These are phyloP conservation scores for Ceratotherium simum DNA, from an alignment of 2,113 vertebrate genomes.

Conservation along the genomic window DNA sequence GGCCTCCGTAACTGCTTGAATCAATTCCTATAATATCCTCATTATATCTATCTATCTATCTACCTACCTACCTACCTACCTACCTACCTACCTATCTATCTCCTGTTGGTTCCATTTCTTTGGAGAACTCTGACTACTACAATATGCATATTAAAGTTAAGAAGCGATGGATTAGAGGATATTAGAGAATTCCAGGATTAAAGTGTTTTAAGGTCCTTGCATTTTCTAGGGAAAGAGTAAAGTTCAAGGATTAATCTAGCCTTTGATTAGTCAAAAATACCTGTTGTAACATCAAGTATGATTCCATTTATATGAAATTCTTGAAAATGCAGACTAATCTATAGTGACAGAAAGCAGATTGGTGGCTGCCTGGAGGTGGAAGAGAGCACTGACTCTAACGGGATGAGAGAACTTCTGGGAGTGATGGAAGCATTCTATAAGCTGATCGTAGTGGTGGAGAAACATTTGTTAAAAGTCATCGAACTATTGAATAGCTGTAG, in stretches of 20 bases:
- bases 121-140: neutral
- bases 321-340: slow-evolving; percentile 5
- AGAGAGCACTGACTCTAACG: neutral
- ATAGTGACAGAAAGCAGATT: neutral
- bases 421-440: neutral
- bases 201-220: slow-evolving; percentile 21
- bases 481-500: neutral
- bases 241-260: neutral
- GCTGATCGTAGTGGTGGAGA: neutral
- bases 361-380: neutral
- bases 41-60: neutral
- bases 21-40: neutral
- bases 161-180: neutral
- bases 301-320: slow-evolving; percentile 46
- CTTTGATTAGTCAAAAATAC: slow-evolving; percentile 28
- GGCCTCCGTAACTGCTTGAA: neutral
- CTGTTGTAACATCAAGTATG: neutral
- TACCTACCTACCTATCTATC: neutral
- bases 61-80: neutral
- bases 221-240: slow-evolving; percentile 25
- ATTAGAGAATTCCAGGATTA: slow-evolving; percentile 19
- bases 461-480: neutral
- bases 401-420: neutral
- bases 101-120: neutral
- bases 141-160: neutral